Evolutionary conservation across 2,888 invertebrate genomes (phyloP).

Genomic region (Meandrusa payeni): DNA sequence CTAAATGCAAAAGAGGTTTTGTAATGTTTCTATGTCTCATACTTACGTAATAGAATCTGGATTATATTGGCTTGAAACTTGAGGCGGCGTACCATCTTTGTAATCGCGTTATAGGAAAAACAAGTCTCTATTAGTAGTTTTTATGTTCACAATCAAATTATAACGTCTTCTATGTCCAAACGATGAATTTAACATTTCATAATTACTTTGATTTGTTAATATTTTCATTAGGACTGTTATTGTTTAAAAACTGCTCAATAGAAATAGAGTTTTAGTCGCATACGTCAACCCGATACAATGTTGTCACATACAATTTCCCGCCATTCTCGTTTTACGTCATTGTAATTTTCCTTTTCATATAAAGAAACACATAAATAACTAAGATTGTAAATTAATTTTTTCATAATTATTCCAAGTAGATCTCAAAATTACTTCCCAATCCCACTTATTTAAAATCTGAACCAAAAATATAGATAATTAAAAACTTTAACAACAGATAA

Average conservation of each 20-base stretch:
- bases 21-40: no score
- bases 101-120: conserved; percentile 12
- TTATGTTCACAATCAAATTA: conserved; percentile 5
- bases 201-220: background rate
- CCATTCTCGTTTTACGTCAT: background rate
- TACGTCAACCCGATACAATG: conserved; percentile 1
- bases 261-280: conserved; percentile 23
- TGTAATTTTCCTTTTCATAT: no score
- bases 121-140: conserved; percentile 24
- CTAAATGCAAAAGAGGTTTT: no score
- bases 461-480: no score
- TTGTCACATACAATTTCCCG: conserved; percentile 3
- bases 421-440: no score
- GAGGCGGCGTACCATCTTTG: conserved; percentile 13
- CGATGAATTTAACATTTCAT: background rate
- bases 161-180: background rate
- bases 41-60: no score
- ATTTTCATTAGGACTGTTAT: background rate
- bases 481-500: no score
- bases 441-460: no score
- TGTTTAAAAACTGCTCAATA: conserved; percentile 19
- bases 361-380: no score
- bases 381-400: no score
- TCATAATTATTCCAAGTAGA: no score
- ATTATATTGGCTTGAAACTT: no score